A percentile compares a stretch with the other conserved stretches of the same genome.
phyloP scores from a whole-genome alignment of 2,113 vertebrate genomes.

The Strix aluco region DNA sequence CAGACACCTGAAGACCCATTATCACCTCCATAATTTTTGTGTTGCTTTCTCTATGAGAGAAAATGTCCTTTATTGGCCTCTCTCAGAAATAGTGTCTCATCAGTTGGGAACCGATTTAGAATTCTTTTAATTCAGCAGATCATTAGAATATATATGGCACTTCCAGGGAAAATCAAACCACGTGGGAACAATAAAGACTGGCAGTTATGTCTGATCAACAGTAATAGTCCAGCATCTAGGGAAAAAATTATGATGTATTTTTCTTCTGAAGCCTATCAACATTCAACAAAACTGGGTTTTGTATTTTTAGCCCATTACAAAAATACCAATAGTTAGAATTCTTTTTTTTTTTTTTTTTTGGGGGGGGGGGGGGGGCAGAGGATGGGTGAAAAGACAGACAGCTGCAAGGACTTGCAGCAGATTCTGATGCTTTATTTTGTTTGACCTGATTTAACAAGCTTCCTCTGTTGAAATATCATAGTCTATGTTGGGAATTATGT shows the following conservation, averaged over 20 bases:
- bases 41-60: neutral
- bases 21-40: neutral
- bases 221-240: neutral
- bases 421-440: constrained; percentile 45
- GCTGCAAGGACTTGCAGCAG: constrained; percentile 25
- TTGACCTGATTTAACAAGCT: constrained; percentile 60
- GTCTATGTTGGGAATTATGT: constrained; percentile 60
- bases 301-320: neutral
- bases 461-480: constrained; percentile 66
- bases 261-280: neutral
- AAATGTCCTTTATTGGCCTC: constrained; percentile 22
- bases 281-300: neutral
- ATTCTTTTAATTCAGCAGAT: constrained; percentile 37
- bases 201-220: constrained; percentile 31
- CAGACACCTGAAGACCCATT: constrained; percentile 16
- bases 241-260: neutral
- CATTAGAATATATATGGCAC: constrained; percentile 3
- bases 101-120: neutral
- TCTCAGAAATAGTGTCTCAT: neutral
- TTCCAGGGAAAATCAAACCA: constrained; percentile 46
- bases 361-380: fast-evolving
- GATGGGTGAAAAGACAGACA: constrained; percentile 15
- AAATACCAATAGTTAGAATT: neutral
- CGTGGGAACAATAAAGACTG: neutral
- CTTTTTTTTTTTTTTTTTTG: neutral